phyloP scores from a whole-genome alignment of 2,888 invertebrate species.

The Euzophera pinguis region DNA sequence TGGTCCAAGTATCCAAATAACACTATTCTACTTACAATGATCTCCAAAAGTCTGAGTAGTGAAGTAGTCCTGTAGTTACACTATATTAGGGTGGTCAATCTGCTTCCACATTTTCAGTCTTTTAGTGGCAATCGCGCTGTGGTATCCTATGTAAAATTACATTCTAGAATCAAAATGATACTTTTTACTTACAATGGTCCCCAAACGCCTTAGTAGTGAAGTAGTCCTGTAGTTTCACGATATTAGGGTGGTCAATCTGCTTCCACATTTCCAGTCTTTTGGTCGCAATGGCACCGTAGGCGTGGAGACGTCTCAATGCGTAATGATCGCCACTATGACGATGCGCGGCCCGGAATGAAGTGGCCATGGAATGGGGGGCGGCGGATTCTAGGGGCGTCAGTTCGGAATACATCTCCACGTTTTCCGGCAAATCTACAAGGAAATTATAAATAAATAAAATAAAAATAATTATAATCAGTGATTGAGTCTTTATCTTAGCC shows the following conservation, averaged over 20 bases:
- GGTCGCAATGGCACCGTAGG: slow-evolving; percentile 87
- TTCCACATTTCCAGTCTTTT: slow-evolving; percentile 98
- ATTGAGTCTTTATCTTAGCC: too few relatives aligned
- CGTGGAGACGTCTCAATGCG: slow-evolving; percentile 93
- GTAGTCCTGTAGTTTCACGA: slow-evolving; percentile 94
- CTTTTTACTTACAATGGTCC: slow-evolving; percentile 89
- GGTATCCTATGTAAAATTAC: too few relatives aligned
- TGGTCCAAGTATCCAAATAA: too few relatives aligned
- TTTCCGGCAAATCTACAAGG: slow-evolving; percentile 86
- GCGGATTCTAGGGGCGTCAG: slow-evolving; percentile 90
- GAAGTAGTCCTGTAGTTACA: slow-evolving; percentile 94
- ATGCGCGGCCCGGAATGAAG: slow-evolving; percentile 94
- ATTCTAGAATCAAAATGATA: too few relatives aligned
- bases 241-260: slow-evolving; percentile 95
- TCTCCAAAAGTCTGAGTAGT: slow-evolving; percentile 98
- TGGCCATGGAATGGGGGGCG: slow-evolving; percentile 85
- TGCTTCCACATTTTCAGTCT: slow-evolving; percentile 98
- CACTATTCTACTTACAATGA: slow-evolving; percentile 78
- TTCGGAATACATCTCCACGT: slow-evolving; percentile 94
- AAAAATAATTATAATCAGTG: too few relatives aligned
- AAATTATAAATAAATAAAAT: not conserved
- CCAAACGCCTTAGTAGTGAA: slow-evolving; percentile 98
- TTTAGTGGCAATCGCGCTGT: slow-evolving; percentile 89
- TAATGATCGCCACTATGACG: slow-evolving; percentile 91
- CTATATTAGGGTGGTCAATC: slow-evolving; percentile 96